These are phyloP conservation scores for Cyprinodon brontotheroides DNA, from an alignment of 2,113 vertebrate species.

Conservation along the genomic window DNA sequence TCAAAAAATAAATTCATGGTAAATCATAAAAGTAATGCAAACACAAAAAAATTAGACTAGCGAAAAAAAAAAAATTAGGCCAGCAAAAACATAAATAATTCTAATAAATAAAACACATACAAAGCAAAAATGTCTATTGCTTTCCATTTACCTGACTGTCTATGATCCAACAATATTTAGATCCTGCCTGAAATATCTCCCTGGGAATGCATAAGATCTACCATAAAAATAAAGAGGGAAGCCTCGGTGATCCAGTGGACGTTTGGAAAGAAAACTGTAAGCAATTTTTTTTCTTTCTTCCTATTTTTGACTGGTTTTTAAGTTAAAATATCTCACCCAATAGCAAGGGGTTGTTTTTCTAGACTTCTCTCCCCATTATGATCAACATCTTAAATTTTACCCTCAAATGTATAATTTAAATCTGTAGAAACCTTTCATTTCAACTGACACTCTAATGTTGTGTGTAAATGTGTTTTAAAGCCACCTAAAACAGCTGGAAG, in stretches of 20 bases:
- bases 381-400: background rate
- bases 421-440: background rate
- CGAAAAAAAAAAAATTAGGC: too few relatives aligned
- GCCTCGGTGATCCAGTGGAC: background rate
- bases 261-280: background rate
- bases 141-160: too few relatives aligned
- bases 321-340: background rate
- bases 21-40: too few relatives aligned
- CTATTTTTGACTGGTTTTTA: background rate
- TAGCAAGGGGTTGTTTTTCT: background rate
- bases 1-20: too few relatives aligned
- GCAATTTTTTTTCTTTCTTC: background rate
- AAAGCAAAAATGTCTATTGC: too few relatives aligned
- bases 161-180: too few relatives aligned
- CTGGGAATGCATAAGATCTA: too few relatives aligned
- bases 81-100: too few relatives aligned
- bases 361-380: background rate
- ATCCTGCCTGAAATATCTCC: too few relatives aligned
- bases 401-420: background rate
- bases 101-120: too few relatives aligned
- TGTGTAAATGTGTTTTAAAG: constrained; percentile 13
- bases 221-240: too few relatives aligned
- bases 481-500: constrained; percentile 11
- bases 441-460: background rate
- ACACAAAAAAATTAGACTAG: too few relatives aligned